Base-by-base conservation (phyloP, 1,140 invertebrate species). In the Zaprionus nigranus region DNA sequence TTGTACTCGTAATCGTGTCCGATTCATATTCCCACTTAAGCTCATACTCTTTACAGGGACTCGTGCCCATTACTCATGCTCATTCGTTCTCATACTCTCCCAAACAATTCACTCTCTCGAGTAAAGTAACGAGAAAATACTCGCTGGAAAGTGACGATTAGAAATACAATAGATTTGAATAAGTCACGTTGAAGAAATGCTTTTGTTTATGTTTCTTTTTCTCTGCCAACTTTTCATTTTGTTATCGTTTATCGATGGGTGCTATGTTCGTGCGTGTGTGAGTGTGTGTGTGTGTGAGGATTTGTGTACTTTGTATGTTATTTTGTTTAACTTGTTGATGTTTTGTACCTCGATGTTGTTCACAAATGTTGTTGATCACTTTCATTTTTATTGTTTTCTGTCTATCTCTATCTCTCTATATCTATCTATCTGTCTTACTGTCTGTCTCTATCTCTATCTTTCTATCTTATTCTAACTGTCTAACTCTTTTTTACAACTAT, bases 291-390 rank as follows among this genome's bases (percentile, higher is more conserved):
- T 79, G 34, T 46, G 40, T 71, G 28, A 24, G 46, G 67, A 28
- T 73, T 15, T 40, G 36, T 57, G 54, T 70, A 54, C 71, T 24
- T 80, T 62, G 46, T 60, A 22, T 76, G 65, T 75, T 68, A 57
- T 72, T 81, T 66, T 73, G 65, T 75, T 81, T 75, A 60, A 74
- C 40, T 75, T 73, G 58, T 75, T 81, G 75, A 57, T 78, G 75
- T 81, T 81, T 75, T 71, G 40, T 72, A 43, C 75, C 61, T 88
- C 54, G 59, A 85, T 84, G 71, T 81, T 84, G 74, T 85, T 85
- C 54, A 46, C 54, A 62, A 79, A 70, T 61, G 77, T 79, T 87
- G 46, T 85, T 74, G 64, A 65, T 59, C 40, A 46, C 40, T 17
- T 87, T 82, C 66, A 6, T 22, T 67, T 86, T 86, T 17, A 38